Conservation (phyloP, 2,888 invertebrate species). For the Drosophila suboccidentalis region DNA sequence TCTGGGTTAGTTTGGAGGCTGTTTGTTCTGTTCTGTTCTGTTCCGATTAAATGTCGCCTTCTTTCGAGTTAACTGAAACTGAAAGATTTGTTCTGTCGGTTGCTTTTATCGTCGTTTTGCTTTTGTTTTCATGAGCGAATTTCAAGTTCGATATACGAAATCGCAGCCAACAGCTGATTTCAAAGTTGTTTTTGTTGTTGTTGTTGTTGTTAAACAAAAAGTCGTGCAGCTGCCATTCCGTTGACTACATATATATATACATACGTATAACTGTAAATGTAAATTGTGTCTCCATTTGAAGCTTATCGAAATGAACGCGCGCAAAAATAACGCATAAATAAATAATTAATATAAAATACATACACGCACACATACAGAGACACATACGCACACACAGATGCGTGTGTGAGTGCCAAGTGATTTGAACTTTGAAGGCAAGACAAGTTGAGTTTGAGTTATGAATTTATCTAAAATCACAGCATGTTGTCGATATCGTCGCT, state of each 20-base stretch:
- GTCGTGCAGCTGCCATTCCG: slow-evolving; percentile 46
- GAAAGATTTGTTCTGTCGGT: slow-evolving; percentile 18
- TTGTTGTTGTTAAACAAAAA: slow-evolving; percentile 35
- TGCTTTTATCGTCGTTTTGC: slow-evolving; percentile 47
- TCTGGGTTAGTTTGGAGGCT: slow-evolving; percentile 41
- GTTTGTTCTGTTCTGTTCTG: slow-evolving; percentile 3
- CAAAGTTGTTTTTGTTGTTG: slow-evolving; percentile 14
- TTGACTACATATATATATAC: background rate
- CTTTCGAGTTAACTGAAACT: slow-evolving; percentile 29
- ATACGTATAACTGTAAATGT: slow-evolving; percentile 71
- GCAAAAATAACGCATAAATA: slow-evolving; percentile 79
- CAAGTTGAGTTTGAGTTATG: slow-evolving; percentile 78
- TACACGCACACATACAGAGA: slow-evolving; percentile 13
- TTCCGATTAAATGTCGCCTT: slow-evolving; percentile 49
- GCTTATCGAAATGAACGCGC: slow-evolving; percentile 77
- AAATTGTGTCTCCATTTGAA: slow-evolving; percentile 74
- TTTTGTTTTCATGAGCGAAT: slow-evolving; percentile 43
- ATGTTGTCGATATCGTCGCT: slow-evolving; percentile 67
- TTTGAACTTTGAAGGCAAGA: slow-evolving; percentile 82
- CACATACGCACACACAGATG: slow-evolving; percentile 7
- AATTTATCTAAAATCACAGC: slow-evolving; percentile 81
- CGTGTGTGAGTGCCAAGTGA: slow-evolving; percentile 69
- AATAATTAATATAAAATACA: slow-evolving; percentile 69
- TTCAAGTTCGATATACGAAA: slow-evolving; percentile 69
- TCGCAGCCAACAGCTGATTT: slow-evolving; percentile 67